Evolutionary conservation across 2,113 vertebrate species (phyloP).

Genomic region (Sinocyclocheilus maitianheensis): DNA sequence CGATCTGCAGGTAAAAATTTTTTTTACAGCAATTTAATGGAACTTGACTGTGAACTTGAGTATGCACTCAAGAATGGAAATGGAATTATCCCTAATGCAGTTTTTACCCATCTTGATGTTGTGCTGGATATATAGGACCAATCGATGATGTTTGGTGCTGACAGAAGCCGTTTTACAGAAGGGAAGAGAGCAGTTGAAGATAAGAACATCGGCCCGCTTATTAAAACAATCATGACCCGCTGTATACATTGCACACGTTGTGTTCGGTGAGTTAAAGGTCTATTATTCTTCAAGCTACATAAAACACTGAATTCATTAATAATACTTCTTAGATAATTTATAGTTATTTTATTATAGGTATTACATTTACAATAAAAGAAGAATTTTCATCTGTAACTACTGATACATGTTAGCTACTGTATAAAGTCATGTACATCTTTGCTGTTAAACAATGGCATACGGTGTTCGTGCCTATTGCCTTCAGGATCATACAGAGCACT

Average conservation of each 20-base stretch:
- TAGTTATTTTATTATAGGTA: no score
- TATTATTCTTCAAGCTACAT: background rate
- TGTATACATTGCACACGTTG: slow-evolving; percentile 99
- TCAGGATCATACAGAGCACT: background rate
- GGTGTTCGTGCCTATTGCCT: background rate
- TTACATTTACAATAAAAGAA: no score
- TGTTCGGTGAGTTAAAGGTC: slow-evolving; percentile 81
- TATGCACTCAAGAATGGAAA: background rate
- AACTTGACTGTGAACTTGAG: background rate
- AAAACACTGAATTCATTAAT: background rate
- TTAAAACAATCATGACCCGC: slow-evolving; percentile 99
- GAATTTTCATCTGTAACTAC: no score
- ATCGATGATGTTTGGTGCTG: slow-evolving; percentile 98
- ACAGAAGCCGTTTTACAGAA: slow-evolving; percentile 93
- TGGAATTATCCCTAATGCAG: background rate
- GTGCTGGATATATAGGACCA: slow-evolving; percentile 81
- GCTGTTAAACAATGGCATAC: background rate
- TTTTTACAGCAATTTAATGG: background rate
- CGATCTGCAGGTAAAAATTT: slow-evolving; percentile 87
- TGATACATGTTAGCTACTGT: no score
- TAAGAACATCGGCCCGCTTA: slow-evolving; percentile 95
- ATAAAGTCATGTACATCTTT: background rate
- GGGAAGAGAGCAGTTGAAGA: slow-evolving; percentile 95
- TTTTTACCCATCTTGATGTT: background rate
- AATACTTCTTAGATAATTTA: background rate